These are phyloP conservation scores for Onthophagus taurus DNA, from an alignment of 1,140 invertebrate genomes.

Conservation along the genomic window DNA sequence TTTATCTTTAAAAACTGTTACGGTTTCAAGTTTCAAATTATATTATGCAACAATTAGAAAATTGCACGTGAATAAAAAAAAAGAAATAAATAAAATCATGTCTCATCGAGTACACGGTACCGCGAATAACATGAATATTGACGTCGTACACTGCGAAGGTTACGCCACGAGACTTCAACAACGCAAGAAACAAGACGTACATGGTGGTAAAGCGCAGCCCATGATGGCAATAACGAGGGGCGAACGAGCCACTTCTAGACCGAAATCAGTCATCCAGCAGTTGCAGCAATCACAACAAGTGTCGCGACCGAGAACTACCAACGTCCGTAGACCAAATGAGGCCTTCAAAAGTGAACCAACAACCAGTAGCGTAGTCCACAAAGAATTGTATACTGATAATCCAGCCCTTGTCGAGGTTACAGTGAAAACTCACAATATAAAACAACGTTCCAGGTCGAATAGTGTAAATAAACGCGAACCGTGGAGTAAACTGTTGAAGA, in stretches of 20 bases:
- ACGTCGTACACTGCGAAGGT: conserved; percentile 4
- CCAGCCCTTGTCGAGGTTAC: conserved; percentile 20
- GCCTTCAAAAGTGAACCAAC: conserved; percentile 7
- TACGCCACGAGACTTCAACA: conserved; percentile 3
- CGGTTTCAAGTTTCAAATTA: neutral
- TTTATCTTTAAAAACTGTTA: too few relatives aligned
- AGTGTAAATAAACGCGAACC: conserved; percentile 19
- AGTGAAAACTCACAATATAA: conserved; percentile 16
- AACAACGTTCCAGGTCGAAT: conserved; percentile 20
- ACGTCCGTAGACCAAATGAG: neutral
- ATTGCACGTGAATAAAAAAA: neutral
- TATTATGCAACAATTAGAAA: neutral
- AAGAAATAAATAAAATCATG: too few relatives aligned
- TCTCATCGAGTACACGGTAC: conserved; percentile 9
- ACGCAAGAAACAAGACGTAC: neutral
- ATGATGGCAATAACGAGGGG: neutral
- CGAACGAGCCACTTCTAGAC: conserved; percentile 5
- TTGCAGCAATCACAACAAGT: neutral
- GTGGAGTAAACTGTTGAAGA: conserved; percentile 29
- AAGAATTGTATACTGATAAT: conserved; percentile 16
- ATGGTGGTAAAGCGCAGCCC: neutral
- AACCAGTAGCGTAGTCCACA: conserved; percentile 1
- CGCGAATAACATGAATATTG: conserved; percentile 7
- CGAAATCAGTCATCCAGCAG: neutral
- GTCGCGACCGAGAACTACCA: neutral